Base-by-base conservation (phyloP, 2,888 invertebrate species). In the Urechis unicinctus region DNA sequence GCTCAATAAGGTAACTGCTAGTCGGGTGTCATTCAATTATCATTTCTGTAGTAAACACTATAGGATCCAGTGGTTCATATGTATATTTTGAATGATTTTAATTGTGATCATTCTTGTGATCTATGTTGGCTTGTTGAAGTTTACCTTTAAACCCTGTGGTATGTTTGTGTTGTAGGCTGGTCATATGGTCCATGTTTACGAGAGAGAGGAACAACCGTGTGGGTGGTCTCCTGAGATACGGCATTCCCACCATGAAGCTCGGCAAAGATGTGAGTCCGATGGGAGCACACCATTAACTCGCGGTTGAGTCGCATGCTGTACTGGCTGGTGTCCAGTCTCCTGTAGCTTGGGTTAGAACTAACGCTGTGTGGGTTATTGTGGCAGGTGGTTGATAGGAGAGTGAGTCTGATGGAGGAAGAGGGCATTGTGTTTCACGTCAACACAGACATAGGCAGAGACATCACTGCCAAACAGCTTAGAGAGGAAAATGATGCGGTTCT, bases 171-270 rank as follows among this genome's bases (percentile, higher is more conserved):
- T 28, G 5, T 76, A 87, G 85, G 92, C 89, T 46, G 97, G 97
- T 0, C 96, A 98, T 81, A 81, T 81, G n/a, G 93, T 97, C 1
- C 94, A 93, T 0, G 95, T 98, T 42, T 97, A 88, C 80, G 98
- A 98, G 77, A n/a, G n/a, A n/a, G n/a, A 85, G 97, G 56, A 97
- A 97, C 79, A 95, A 97, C 79, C 85, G 93, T 9, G 82, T 92
- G 2, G 97, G 97, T 56, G 98, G 98, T 0, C 82, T 98, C 25
- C 82, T 98, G 49, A 91, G 94, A 73, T 98, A 98, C 79, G 98
- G 98, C 57, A 98, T 98, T 75, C 98, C 98, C 21, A 93, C 92
- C 5, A 98, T 98, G 97, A 98, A 98, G 81, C 82, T 98, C 9
- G 88, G 91, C 72, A 98, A 97, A 79, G 85, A 88, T 59, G 91